Evolutionary conservation across 1,140 invertebrate genomes (phyloP).

Genomic region (Drosophila leontia): DNA sequence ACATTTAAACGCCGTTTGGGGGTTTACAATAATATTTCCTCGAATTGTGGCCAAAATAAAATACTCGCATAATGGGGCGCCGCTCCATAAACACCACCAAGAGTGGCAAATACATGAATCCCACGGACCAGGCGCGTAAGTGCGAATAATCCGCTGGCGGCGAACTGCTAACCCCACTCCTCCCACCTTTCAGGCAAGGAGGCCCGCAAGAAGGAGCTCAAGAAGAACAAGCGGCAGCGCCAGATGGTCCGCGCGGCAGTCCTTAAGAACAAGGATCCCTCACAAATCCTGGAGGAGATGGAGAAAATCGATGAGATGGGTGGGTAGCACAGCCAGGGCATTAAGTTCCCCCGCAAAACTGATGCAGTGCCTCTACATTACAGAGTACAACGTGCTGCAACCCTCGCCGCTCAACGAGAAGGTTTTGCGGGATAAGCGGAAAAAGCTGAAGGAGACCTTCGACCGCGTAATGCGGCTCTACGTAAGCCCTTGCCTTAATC

Average conservation of each 20-base stretch:
- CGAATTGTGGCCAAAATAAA: not conserved
- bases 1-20: not conserved
- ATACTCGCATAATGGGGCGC: conserved; percentile 92
- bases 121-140: conserved; percentile 98
- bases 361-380: conserved; percentile 18
- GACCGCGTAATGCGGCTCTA: conserved; percentile 97
- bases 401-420: conserved; percentile 98
- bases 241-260: conserved; percentile 98
- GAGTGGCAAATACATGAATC: conserved; percentile 99
- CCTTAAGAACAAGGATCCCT: conserved; percentile 99
- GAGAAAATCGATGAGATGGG: conserved; percentile 99
- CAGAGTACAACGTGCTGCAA: conserved; percentile 97
- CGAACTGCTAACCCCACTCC: conserved; percentile 1
- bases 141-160: conserved; percentile 72
- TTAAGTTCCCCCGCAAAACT: not conserved
- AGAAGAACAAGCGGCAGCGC: conserved; percentile 98
- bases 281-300: conserved; percentile 96
- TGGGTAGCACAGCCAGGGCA: conserved; percentile 85
- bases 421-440: conserved; percentile 97
- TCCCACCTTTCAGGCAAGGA: conserved; percentile 92
- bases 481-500: conserved; percentile 89
- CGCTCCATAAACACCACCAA: conserved; percentile 99
- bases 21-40: not conserved
- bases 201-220: conserved; percentile 97
- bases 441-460: conserved; percentile 97